Percentiles rank a stretch among this genome's conserved stretches.
phyloP scores from a whole-genome alignment of 2,888 invertebrate species.

The Noctua comes region DNA sequence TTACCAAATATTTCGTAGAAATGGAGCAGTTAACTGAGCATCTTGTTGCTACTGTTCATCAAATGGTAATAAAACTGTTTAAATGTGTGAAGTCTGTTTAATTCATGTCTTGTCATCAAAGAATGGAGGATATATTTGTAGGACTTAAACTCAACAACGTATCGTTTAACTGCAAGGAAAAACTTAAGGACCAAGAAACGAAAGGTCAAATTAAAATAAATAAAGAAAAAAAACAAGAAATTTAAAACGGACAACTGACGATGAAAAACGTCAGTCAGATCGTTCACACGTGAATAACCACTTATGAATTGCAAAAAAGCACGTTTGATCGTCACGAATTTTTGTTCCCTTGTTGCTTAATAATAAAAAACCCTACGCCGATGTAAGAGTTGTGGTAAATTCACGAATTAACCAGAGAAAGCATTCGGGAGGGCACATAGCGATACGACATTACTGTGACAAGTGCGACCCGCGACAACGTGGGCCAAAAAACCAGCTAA shows the following conservation, averaged over 20 bases:
- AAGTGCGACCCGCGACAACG: constrained; percentile 83
- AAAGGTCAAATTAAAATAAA: constrained; percentile 65
- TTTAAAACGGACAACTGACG: constrained; percentile 76
- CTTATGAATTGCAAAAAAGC: constrained; percentile 79
- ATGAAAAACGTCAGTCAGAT: constrained; percentile 83
- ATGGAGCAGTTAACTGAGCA: constrained; percentile 12
- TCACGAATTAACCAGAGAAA: constrained; percentile 83
- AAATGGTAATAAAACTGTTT: constrained; percentile 15
- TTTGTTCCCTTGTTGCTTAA: constrained; percentile 65
- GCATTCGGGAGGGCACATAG: constrained; percentile 84
- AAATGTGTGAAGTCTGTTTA: neutral
- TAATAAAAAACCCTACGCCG: constrained; percentile 60
- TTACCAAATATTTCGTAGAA: constrained; percentile 53
- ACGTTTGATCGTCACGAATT: constrained; percentile 75
- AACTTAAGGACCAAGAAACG: constrained; percentile 48
- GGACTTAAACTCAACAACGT: neutral
- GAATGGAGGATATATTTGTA: neutral
- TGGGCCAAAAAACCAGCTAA: constrained; percentile 85
- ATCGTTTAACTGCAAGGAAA: constrained; percentile 53
- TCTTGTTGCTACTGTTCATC: constrained; percentile 3
- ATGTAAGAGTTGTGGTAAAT: constrained; percentile 78
- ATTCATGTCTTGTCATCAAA: neutral
- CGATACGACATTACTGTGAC: constrained; percentile 86
- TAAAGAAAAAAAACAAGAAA: constrained; percentile 69
- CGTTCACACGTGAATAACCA: constrained; percentile 83